These are phyloP conservation scores for Therioaphis trifolii DNA, from an alignment of 2,888 invertebrate genomes.

Conservation along the genomic window DNA sequence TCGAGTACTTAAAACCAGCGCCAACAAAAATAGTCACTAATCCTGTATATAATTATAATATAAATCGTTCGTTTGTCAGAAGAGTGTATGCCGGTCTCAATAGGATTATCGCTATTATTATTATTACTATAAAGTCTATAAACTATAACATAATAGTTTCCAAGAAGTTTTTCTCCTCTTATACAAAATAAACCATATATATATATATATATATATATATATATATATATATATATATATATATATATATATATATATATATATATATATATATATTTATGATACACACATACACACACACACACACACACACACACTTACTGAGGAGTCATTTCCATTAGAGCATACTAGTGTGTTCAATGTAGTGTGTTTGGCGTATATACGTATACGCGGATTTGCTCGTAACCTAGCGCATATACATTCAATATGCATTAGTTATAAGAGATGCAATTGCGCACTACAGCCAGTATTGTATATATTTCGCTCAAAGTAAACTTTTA, in stretches of 20 bases:
- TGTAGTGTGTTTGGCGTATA: no score
- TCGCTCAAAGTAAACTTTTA: constrained; percentile 25
- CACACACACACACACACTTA: no score
- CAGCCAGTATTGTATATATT: no score
- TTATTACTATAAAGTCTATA: no score
- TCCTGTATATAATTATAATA: not conserved
- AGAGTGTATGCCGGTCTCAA: no score
- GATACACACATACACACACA: no score
- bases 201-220: no score
- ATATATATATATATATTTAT: no score
- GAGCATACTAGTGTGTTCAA: not conserved
- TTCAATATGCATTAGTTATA: not conserved
- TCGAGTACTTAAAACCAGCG: no score
- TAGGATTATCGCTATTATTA: not conserved
- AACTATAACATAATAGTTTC: not conserved
- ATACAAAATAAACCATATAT: not conserved
- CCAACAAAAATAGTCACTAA: not conserved
- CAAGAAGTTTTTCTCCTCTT: not conserved
- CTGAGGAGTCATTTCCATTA: not conserved
- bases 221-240: no score
- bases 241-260: no score
- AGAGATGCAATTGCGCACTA: not conserved
- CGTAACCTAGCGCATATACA: not conserved
- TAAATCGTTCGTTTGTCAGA: constrained; percentile 3
- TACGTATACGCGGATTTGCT: not conserved